Evolutionary conservation across 2,113 vertebrate genomes (phyloP).

Genomic region (Zootoca vivipara): DNA sequence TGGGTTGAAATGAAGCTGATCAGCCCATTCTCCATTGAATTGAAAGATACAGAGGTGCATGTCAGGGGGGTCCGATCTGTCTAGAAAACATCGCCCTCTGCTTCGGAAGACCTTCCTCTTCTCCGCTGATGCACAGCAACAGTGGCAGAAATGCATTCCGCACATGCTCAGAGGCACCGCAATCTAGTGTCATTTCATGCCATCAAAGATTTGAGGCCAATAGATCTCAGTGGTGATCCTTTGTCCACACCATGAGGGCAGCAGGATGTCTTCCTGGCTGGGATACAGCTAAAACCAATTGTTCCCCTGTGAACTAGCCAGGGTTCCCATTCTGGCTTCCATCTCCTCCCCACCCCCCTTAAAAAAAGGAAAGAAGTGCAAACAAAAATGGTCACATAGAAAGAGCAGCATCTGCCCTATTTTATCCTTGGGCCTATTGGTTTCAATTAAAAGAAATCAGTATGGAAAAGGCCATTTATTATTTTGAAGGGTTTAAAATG

Average conservation of each 20-base stretch:
- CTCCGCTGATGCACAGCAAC: background rate
- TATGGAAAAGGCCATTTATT: constrained; percentile 73
- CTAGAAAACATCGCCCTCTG: background rate
- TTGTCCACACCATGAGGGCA: background rate
- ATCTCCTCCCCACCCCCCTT: background rate
- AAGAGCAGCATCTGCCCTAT: constrained; percentile 58
- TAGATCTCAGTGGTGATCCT: background rate
- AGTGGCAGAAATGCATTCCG: background rate
- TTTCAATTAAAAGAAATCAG: constrained; percentile 75
- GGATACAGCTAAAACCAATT: background rate
- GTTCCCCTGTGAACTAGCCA: constrained; percentile 27
- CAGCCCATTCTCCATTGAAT: background rate
- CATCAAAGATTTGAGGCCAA: background rate
- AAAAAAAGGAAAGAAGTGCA: background rate
- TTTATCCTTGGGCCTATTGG: constrained; percentile 68
- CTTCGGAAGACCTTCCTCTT: background rate
- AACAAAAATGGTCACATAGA: background rate
- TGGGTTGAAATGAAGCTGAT: background rate
- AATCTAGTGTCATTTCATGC: background rate
- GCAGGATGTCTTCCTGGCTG: background rate
- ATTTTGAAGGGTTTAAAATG: constrained; percentile 71
- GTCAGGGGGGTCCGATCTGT: background rate
- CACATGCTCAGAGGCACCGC: background rate
- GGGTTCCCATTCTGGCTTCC: constrained; percentile 24
- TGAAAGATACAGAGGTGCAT: background rate